Conservation (phyloP, 1,140 invertebrate species). For the Pseudobourletiella spinata region DNA sequence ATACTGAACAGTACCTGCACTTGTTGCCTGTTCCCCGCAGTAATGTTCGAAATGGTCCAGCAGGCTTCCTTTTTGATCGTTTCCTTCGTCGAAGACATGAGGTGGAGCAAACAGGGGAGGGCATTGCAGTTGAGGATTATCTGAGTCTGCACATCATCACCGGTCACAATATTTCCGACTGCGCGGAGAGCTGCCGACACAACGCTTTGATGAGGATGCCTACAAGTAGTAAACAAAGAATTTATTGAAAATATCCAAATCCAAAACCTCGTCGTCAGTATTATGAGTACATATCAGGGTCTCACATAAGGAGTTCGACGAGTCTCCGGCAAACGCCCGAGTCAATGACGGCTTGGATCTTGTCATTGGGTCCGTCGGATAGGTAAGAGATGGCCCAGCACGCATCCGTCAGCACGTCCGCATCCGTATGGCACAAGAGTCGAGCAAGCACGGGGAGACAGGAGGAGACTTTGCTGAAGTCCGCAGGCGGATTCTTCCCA, state of each 20-base stretch:
- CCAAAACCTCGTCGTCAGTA: not conserved
- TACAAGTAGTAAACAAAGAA: conserved; percentile 39
- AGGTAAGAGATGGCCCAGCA: conserved; percentile 94
- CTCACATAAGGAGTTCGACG: conserved; percentile 85
- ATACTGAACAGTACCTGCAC: conserved; percentile 59
- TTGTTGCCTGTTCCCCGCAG: conserved; percentile 88
- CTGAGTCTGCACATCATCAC: conserved; percentile 95
- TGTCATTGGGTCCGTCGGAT: conserved; percentile 94
- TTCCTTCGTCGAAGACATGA: conserved; percentile 72
- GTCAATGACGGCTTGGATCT: conserved; percentile 96
- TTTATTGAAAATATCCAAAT: not conserved
- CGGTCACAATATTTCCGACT: conserved; percentile 96
- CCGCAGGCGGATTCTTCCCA: conserved; percentile 92
- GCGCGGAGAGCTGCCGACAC: conserved; percentile 90
- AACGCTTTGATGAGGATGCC: conserved; percentile 79
- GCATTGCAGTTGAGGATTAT: conserved; percentile 84
- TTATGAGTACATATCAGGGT: conserved; percentile 20
- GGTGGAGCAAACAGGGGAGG: conserved; percentile 69
- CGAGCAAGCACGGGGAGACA: conserved; percentile 79
- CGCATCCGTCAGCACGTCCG: conserved; percentile 85
- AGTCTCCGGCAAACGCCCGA: conserved; percentile 87
- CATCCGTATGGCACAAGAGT: conserved; percentile 78
- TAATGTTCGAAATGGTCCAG: conserved; percentile 98
- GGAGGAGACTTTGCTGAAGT: conserved; percentile 74
- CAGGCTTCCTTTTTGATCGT: conserved; percentile 91